Evolutionary conservation across 2,888 invertebrate genomes (phyloP), one percentile per base, ranked within the genome.

Genomic region (Calliopum simillimum): DNA sequence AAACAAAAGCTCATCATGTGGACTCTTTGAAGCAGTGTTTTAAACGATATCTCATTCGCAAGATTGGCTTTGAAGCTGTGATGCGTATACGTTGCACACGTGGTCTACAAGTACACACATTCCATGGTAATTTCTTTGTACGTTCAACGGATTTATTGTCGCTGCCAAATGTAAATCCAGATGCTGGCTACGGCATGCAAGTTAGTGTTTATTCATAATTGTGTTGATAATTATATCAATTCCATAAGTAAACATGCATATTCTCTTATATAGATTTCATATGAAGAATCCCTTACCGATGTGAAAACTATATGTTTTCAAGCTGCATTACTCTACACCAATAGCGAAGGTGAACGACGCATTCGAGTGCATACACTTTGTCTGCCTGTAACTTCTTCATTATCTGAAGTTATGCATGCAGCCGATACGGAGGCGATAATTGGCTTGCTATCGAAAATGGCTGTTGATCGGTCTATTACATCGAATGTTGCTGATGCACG

Each of bases 51-150:
- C 88, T 99, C 69, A 94, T 95, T 0, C 89, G 99, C 76, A 99
- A 99, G 89, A 96, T 99, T 75, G 99, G 99, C 59, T 98, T 99
- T 85, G 99, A 99, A 85, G 97, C 99, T 5, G 99, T 99, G 23
- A 97, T 99, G 96, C 89, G 99, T 78, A 93, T 99, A 76, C 89
- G 99, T 6, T 98, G 98, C 83, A 96, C 98, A 2, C 91, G 93
- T 82, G 98, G 99, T 16, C 88, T 99, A 70, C 90, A 95, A 33
- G 96, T 99, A 79, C 98, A 99, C 87, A 97, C 98, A 82, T 99
- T 99, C 91, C 98, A 99, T 88, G 99, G 99, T 51, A 99, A 99
- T 87, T 98, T 98, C 90, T 99, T 99, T 87, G 99, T 99, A 63
- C 91, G 99, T 4, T 98, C 99, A 0, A 98, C 98, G 4, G 99